A percentile compares a stretch with the other conserved stretches of the same genome.
phyloP scores from a whole-genome alignment of 2,797 vertebrate genomes.

The Vultur gryphus region DNA sequence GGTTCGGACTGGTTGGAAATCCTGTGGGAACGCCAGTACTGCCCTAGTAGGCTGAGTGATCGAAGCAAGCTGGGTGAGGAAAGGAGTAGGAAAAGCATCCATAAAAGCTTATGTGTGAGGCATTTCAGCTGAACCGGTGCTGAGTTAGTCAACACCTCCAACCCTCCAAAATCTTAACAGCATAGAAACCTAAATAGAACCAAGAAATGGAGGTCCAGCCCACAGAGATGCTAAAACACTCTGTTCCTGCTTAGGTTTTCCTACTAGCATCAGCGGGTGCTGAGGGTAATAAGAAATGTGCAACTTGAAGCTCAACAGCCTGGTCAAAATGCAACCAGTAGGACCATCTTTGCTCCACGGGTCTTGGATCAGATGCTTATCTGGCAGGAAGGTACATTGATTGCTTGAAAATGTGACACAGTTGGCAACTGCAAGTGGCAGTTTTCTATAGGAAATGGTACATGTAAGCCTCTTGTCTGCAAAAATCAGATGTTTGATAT shows the following conservation, averaged over 20 bases:
- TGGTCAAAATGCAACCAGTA: not conserved
- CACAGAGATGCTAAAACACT: not conserved
- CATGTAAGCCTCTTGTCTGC: not conserved
- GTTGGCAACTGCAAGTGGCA: not conserved
- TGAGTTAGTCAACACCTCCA: not conserved
- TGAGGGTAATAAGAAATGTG: not conserved
- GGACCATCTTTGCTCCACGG: not conserved
- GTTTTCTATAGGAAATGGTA: not conserved
- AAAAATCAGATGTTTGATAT: not conserved
- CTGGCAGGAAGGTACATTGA: not conserved
- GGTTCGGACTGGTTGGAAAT: not conserved
- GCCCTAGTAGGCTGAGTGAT: rapidly evolving
- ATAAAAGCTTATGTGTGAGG: not conserved
- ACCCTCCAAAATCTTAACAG: not conserved
- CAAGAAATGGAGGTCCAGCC: not conserved
- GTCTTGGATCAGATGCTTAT: not conserved
- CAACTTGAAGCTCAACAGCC: not conserved
- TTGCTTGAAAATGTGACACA: not conserved
- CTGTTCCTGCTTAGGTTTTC: not conserved
- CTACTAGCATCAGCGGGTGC: not conserved
- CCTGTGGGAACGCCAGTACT: not conserved
- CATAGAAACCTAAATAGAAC: not conserved
- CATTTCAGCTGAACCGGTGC: not conserved
- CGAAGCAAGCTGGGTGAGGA: not conserved
- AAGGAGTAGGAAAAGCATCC: not conserved